Conservation (phyloP, 2,113 vertebrate species). For the Corapipo altera region DNA sequence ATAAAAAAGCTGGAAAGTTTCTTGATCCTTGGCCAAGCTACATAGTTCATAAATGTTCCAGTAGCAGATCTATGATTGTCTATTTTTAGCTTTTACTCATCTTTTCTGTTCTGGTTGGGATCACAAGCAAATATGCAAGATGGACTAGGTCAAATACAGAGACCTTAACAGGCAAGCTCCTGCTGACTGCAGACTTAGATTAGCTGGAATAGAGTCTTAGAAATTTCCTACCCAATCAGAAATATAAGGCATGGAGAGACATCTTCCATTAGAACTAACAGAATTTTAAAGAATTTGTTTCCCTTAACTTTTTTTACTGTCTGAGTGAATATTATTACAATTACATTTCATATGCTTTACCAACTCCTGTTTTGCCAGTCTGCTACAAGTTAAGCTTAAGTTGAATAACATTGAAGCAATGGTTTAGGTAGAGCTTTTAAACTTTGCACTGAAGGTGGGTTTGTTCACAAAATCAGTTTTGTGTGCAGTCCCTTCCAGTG, state of each 20-base stretch:
- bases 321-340: not conserved
- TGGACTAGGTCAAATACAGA: not conserved
- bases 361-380: not conserved
- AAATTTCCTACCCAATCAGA: not conserved
- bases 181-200: not conserved
- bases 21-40: not conserved
- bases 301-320: not conserved
- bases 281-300: not conserved
- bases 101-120: slow-evolving; percentile 6
- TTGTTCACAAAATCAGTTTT: not conserved
- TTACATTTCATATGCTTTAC: not conserved
- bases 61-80: not conserved
- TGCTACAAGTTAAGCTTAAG: not conserved
- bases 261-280: not conserved
- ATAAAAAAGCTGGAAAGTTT: not conserved
- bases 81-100: slow-evolving; percentile 36
- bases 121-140: not conserved
- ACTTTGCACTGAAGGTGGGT: not conserved
- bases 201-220: not conserved
- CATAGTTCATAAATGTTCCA: not conserved
- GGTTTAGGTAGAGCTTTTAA: not conserved
- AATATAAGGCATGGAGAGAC: not conserved
- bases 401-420: not conserved
- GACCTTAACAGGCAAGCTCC: not conserved
- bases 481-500: not conserved